Conservation (phyloP, 2,113 vertebrate species). For the Elachura formosa region DNA sequence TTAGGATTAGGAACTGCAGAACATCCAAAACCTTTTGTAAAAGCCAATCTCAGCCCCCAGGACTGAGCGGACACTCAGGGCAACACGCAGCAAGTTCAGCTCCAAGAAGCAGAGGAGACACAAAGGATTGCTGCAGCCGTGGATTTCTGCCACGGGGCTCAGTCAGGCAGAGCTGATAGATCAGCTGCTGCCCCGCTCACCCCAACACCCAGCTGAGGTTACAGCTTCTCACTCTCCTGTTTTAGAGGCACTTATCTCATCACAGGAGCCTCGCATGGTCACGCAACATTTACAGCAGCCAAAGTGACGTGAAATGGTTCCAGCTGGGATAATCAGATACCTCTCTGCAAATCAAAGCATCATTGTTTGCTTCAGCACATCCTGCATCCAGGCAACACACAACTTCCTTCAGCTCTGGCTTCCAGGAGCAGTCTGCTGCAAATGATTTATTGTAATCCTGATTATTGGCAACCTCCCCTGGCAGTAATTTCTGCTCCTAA, state of each 20-base stretch:
- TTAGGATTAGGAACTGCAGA: neutral
- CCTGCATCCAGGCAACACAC: neutral
- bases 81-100: neutral
- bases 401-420: neutral
- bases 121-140: neutral
- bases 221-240: conserved; percentile 17
- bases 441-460: neutral
- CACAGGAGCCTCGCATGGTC: conserved; percentile 34
- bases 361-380: conserved; percentile 29
- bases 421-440: neutral
- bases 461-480: neutral
- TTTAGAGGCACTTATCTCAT: neutral
- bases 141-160: conserved; percentile 33
- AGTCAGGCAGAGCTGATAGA: conserved; percentile 68
- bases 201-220: conserved; percentile 46
- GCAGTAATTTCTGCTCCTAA: neutral
- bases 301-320: conserved; percentile 22
- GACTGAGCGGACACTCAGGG: conserved; percentile 1
- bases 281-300: conserved; percentile 71
- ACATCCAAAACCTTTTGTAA: conserved; percentile 8
- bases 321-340: conserved; percentile 41
- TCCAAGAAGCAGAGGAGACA: neutral
- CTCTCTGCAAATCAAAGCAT: conserved; percentile 26
- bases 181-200: conserved; percentile 29
- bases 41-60: neutral